Evolutionary conservation across 2,797 vertebrate species (phyloP).

Genomic region (Xyrichtys novacula): DNA sequence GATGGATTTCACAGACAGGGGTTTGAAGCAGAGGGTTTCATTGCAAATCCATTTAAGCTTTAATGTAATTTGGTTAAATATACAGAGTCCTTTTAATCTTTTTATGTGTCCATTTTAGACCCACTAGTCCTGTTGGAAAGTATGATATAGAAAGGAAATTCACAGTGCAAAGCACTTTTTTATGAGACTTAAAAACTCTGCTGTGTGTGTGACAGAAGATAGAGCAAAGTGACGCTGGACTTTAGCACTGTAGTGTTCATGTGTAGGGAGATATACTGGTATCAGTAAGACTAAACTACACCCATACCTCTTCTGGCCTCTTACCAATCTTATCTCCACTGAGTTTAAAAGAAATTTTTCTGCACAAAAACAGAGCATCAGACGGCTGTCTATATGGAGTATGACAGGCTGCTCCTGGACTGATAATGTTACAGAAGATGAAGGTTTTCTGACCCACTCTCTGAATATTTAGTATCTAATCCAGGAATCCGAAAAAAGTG

Average conservation of each 20-base stretch:
- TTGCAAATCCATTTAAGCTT: slow-evolving; percentile 74
- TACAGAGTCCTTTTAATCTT: slow-evolving; percentile 73
- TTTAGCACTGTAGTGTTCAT: slow-evolving; percentile 9
- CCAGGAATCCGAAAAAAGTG: no score
- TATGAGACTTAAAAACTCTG: slow-evolving; percentile 25
- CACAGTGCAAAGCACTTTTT: slow-evolving; percentile 36
- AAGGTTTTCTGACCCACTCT: slow-evolving; percentile 3
- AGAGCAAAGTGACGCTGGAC: neutral
- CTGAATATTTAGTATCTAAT: neutral
- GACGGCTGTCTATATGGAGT: neutral
- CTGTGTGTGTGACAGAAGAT: slow-evolving; percentile 13
- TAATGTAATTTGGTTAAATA: slow-evolving; percentile 80
- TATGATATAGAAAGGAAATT: slow-evolving; percentile 47
- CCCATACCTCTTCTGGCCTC: neutral
- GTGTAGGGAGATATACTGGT: slow-evolving; percentile 11
- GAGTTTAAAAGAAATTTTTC: neutral
- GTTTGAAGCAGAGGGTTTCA: slow-evolving; percentile 67
- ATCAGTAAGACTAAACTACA: slow-evolving; percentile 1
- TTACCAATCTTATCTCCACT: slow-evolving; percentile 30
- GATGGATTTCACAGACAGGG: slow-evolving; percentile 80
- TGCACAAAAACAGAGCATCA: slow-evolving; percentile 20
- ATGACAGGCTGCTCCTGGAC: slow-evolving; percentile 7
- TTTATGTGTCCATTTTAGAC: slow-evolving; percentile 72
- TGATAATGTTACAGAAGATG: neutral
- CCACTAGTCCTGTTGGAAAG: slow-evolving; percentile 65